Base-by-base conservation (phyloP, 2,797 vertebrate species). In the Orientallactaga sibirica region DNA sequence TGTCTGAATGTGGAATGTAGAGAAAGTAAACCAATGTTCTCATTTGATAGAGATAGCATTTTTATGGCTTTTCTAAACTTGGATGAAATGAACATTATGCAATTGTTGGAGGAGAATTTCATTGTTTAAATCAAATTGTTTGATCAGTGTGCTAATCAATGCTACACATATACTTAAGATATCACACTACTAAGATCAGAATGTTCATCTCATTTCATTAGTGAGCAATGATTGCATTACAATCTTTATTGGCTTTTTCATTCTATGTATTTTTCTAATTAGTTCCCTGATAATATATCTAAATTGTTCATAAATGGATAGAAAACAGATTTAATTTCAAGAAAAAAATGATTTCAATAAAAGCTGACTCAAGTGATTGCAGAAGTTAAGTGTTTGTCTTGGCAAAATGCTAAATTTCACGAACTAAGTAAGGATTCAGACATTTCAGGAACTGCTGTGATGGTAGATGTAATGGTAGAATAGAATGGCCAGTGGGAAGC, bases 321-420 rank as follows among this genome's bases (percentile, higher is more conserved):
- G 18, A 81, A 89, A 91, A 87, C 58, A 90, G 67, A 92, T 75
- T 91, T 93, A 37, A 73, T 68, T 91, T 95, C n/a, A 89, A 94
- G 76, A 24, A 79, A 90, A 91, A 52, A 85, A 58, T 10, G 12
- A 15, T 62, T 88, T 76, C 16, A 88, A 7, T 81, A 84, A 84
- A 11, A 88, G n/a, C 48, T 58, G 41, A 64, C 27, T 74, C 41
- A 81, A 78, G 18, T 20, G 14, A 87, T 92, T 70, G 8, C 67
- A 77, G 84, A 62, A 62, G 19, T n/a, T 88, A 86, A 83, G 25
- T 87, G n/a, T 86, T 89, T 71, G 24, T 37, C 7, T 3, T 62
- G 33, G 55, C 37, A 92, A 90, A 83, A 61, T 58, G 27, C 22
- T 77, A 43, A n/a, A 8, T 85, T 86, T 87, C 22, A 64, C 48